Evolutionary conservation across 2,888 invertebrate species (phyloP), one percentile per base, ranked within the genome.

Genomic region (Limnephilus auricula): DNA sequence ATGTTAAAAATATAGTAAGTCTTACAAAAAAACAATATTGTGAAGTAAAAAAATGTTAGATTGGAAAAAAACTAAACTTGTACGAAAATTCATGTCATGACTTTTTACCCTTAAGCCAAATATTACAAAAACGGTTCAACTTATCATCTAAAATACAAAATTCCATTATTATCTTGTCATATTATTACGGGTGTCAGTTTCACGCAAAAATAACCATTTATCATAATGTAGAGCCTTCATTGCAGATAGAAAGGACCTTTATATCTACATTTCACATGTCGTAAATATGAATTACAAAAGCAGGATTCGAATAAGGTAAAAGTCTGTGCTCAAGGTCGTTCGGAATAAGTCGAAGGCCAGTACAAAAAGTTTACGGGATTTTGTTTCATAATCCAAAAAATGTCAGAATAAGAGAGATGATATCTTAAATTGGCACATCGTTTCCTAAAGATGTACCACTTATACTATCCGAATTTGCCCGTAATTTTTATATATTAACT

Each of bases 81-180:
- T 5, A 50, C 6, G 50, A 50, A 65, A 65, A 65, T 25, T 25
- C 6, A 65, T 9, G 25, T 65, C 65, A 65, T n/a, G 25, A 65
- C 25, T 65, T 65, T n/a, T 18, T 65, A 9, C 25, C 25, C 25
- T 25, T n/a, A 65, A 65, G 65, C 65, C 25, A 65, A 65, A 65
- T 65, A 65, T n/a, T 9, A 65, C 25, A 65, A 25, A 25, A 18
- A 65, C 25, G 25, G 65, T 65, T 65, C 65, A 65, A 65, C 65
- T 65, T 65, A 65, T 65, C 65, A 65, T 65, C 65, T 65, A n/a
- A 65, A 65, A 65, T n/a, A 65, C 65, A 65, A 65, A 65, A 65
- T 65, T 65, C 65, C 65, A 65, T 65, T 65, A 65, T 65, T 65
- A 65, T 65, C 65, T 25, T 65, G 65, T 65, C 65, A 65, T 65